Base-by-base conservation (phyloP, 2,797 vertebrate species). In the Nasua narica region DNA sequence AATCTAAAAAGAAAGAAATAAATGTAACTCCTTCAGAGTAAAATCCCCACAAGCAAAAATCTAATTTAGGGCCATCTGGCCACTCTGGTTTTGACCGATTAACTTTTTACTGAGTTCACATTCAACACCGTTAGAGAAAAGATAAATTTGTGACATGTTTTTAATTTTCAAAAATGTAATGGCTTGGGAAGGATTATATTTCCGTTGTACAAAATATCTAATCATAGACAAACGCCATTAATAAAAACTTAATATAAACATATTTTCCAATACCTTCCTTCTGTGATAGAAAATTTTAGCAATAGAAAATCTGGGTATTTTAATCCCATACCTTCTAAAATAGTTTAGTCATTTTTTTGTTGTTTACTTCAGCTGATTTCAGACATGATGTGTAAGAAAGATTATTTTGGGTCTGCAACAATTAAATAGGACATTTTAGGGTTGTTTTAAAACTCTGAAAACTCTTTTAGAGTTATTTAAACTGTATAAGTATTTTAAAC, bases 121-220 rank as follows among this genome's bases (percentile, higher is more conserved):
- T 58, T 56, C 84, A 91, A 77, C 89, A 40, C 11, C 40, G 67
- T 56, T 84, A 54, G 50, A 14, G 0, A 46, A 19, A 76, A 43
- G 70, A 84, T 69, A 92, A 84, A 37, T 95, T 58, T 67, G n/a
- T 72, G 60, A 40, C 0, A 40, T 76, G 10, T 60, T 90, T 78
- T 93, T 96, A 79, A 32, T 92, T 87, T 87, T 94, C 15, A 94
- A 85, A 96, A 90, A 70, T 74, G 10, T 77, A 89, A 62, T 69
- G 76, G 29, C 50, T 79, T 69, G 40, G 11, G 32, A 79, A 72
- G 52, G 35, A 85, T 85, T 62, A 40, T 93, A 52, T 81, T 97
- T 92, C 54, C 84, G 54, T 85, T 72, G 43, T 81, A 82, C 18
- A 92, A 95, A 96, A 79, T 79, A 65, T 52, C n/a, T 78, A 62